These are phyloP conservation scores for Polydrusus tereticollis DNA, from an alignment of 2,888 invertebrate species.

Conservation along the genomic window DNA sequence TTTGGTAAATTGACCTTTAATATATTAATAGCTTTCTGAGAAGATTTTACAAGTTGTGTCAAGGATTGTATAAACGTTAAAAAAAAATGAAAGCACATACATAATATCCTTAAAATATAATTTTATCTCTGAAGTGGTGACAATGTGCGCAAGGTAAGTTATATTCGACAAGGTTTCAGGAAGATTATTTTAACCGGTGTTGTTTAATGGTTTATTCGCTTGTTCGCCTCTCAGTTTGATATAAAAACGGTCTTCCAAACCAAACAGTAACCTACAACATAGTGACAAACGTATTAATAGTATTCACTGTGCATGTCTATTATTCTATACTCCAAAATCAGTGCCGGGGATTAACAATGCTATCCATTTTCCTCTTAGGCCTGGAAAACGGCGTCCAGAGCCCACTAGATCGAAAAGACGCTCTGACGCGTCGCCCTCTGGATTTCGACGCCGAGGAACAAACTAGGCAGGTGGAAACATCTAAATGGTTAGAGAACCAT, in stretches of 20 bases:
- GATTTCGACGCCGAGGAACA: slow-evolving; percentile 91
- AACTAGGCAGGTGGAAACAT: slow-evolving; percentile 89
- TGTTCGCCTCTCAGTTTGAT: not conserved
- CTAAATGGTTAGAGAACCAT: slow-evolving; percentile 92
- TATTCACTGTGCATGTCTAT: too few relatives aligned
- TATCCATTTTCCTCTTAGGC: slow-evolving; percentile 53
- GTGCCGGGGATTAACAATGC: slow-evolving; percentile 15
- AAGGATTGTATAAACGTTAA: not conserved
- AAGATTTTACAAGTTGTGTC: not conserved
- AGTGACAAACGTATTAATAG: too few relatives aligned
- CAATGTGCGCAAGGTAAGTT: not conserved
- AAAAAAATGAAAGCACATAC: not conserved
- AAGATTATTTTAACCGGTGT: slow-evolving; percentile 1
- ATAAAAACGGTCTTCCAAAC: not conserved
- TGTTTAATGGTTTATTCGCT: not conserved
- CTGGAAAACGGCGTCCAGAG: slow-evolving; percentile 56
- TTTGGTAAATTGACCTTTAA: slow-evolving; percentile 6
- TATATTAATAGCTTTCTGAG: not conserved
- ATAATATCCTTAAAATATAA: not conserved
- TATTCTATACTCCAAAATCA: too few relatives aligned
- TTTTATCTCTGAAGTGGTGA: not conserved
- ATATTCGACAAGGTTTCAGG: slow-evolving; percentile 10
- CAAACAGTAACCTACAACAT: not conserved
- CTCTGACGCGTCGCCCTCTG: slow-evolving; percentile 82
- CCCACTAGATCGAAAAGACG: slow-evolving; percentile 81